Conservation (phyloP, 2,113 vertebrate species). For the Asarcornis scutulata region DNA sequence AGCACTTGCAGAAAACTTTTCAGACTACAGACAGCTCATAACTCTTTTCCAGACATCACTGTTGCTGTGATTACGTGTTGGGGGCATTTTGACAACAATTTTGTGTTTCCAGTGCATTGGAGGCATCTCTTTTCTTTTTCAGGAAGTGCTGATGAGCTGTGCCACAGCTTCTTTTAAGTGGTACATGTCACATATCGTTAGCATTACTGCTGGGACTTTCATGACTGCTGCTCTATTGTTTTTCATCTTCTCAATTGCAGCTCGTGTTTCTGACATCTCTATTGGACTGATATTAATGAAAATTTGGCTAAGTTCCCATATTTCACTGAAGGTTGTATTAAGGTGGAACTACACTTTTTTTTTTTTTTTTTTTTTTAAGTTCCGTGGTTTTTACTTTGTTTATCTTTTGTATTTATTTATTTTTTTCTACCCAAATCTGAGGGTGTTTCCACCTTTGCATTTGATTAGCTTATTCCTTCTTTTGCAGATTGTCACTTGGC, state of each 20-base stretch:
- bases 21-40: neutral
- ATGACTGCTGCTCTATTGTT: neutral
- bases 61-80: neutral
- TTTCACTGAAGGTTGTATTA: neutral
- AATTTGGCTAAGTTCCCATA: neutral
- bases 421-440: neutral
- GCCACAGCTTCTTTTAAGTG: neutral
- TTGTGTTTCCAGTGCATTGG: neutral
- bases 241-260: neutral
- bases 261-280: slow-evolving; percentile 10
- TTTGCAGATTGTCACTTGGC: neutral
- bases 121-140: neutral
- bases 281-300: neutral
- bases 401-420: neutral
- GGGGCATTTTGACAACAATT: neutral
- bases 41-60: neutral
- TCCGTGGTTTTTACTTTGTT: neutral
- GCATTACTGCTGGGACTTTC: neutral
- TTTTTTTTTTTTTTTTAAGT: neutral
- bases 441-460: neutral
- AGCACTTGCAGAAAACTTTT: neutral
- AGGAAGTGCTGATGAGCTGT: neutral
- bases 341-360: neutral
- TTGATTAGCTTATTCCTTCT: neutral
- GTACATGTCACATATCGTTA: neutral